Evolutionary conservation across 2,113 vertebrate genomes (phyloP), one percentile per base, ranked within the genome.

Genomic region (Corydoras sp.): DNA sequence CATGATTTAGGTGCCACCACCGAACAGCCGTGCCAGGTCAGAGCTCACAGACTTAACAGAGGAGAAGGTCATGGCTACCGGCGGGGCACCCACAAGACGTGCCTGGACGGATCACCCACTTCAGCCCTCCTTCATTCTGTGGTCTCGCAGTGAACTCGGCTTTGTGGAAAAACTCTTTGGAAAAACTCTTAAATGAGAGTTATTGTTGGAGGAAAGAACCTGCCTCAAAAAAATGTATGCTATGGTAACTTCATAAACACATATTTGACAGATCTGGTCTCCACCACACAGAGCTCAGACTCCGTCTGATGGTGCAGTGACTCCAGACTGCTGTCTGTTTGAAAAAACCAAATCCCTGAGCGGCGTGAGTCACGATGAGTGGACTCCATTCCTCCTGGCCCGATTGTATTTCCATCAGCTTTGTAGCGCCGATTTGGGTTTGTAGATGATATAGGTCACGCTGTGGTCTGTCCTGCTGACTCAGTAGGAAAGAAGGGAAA

Each of bases 391-490:
- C 31, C 50, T 56, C n/a, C 14, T 15, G 51, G 71, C 62, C 62
- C 50, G 62, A 65, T 64, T 67, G 48, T 74, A 73, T 69, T 71
- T 60, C 62, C 59, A 69, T 77, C 71, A 74, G 49, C 68, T 62
- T 65, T 69, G 74, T 69, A 53, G 53, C 35, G 8, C 43, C 14
- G 43, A 62, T 55, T 62, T 68, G 51, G 53, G 65, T 78, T 64
- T 62, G 54, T 51, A n/a, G 65, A 65, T 66, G 72, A 77, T 71
- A 65, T 58, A 74, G 64, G 31, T 78, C 66, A 79, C 30, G 60
- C 66, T 74, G 60, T 65, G 74, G 71, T 76, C 75, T 81, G 48
- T 18, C 58, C 58, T 68, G 72, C 76, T 77, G 82, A 82, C 65
- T 85, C 81, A 71, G n/a, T 73, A 53, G 14, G 67, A 80, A 73